Evolutionary conservation across 2,888 invertebrate genomes (phyloP), one percentile per base, ranked within the genome.

Genomic region (Leptinotarsa haldemani): DNA sequence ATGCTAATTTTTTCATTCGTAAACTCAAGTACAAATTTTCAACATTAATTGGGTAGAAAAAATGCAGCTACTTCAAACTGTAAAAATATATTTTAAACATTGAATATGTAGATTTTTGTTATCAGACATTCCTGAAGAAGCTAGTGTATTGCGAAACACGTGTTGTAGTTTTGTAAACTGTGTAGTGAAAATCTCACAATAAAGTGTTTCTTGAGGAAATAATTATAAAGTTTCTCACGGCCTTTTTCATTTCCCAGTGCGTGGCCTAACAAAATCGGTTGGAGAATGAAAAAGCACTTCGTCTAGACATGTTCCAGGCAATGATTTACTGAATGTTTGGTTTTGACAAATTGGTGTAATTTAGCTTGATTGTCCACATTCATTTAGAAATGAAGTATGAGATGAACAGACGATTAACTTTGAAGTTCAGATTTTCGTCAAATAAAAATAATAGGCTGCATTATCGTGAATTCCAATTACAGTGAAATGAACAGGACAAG

Each of bases 261-360:
- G 7, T 61, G 40, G 7, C n/a, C 15, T 16, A 61, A 61, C 61
- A 30, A 61, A n/a, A 16, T 61, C 61, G 25, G n/a, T 61, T 30
- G 61, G 2, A 61, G 16, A 61, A 61, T 16, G 16, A 61, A 61
- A 61, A 30, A 61, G 40, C 61, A 9, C 40, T 40, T 61, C 7
- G 61, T 61, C 61, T 61, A 61, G 61, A 61, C 61, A n/a, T 61
- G 16, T 61, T 40, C 40, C 61, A 40, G n/a, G 61, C 61, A 61
- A 61, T 61, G 61, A 40, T 61, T 61, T 30, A 61, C 18, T 40
- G 61, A 7, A 61, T 30, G 61, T 61, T 56, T 56, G 56, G 56
- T 56, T 61, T 61, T 30, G 30, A 61, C 61, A 61, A 61, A 61
- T 61, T 61, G 40, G 30, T 30, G 61, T 40, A 61, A 61, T 61